Conservation (phyloP, 2,113 vertebrate species). For the Lipophrys pholis region DNA sequence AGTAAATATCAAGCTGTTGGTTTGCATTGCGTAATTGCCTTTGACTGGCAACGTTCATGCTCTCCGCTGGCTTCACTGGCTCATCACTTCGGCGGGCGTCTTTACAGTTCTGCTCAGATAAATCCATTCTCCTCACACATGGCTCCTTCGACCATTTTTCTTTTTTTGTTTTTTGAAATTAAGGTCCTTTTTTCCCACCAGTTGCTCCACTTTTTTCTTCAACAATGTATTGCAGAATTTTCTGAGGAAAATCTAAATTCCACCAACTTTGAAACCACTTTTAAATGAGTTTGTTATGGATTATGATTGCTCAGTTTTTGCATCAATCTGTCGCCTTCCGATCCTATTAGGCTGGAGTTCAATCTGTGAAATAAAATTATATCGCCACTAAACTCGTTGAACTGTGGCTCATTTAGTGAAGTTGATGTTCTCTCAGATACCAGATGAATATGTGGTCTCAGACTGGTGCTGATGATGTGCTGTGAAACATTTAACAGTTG, state of each 20-base stretch:
- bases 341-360: too few relatives aligned
- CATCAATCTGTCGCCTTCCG: too few relatives aligned
- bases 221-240: not conserved
- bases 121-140: slow-evolving; percentile 23
- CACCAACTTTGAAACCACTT: not conserved
- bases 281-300: not conserved
- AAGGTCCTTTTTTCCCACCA: not conserved
- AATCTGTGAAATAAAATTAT: too few relatives aligned
- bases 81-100: slow-evolving; percentile 23
- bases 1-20: slow-evolving; percentile 38
- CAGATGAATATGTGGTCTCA: too few relatives aligned
- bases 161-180: not conserved
- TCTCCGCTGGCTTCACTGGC: slow-evolving; percentile 35
- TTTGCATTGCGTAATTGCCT: slow-evolving; percentile 47
- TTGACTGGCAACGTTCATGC: slow-evolving; percentile 56
- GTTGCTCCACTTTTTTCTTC: slow-evolving; percentile 6
- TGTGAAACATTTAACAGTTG: too few relatives aligned
- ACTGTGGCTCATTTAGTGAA: too few relatives aligned
- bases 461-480: too few relatives aligned
- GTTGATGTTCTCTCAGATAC: too few relatives aligned
- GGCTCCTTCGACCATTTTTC: not conserved
- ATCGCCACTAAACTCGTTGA: too few relatives aligned
- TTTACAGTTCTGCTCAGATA: slow-evolving; percentile 21
- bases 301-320: not conserved
- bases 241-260: not conserved